A percentile compares a stretch with the other conserved stretches of the same genome.
These are phyloP conservation scores for Fistularia tabacaria DNA, from an alignment of 2,797 vertebrate species.

Conservation along the genomic window DNA sequence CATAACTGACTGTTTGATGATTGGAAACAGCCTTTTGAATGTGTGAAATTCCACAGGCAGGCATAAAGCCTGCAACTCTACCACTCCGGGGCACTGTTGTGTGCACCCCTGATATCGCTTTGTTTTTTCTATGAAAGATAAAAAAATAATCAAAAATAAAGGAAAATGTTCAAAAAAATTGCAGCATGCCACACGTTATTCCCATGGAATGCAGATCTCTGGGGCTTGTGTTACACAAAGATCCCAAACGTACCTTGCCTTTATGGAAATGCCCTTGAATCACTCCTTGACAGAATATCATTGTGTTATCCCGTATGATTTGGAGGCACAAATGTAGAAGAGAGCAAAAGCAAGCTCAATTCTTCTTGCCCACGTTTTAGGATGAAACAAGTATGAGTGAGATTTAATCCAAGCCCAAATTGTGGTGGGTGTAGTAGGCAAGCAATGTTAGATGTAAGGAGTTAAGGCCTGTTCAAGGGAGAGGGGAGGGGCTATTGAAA, in stretches of 20 bases:
- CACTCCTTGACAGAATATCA: conserved; percentile 22
- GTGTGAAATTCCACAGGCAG: neutral
- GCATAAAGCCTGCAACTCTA: conserved; percentile 24
- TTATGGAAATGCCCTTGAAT: conserved; percentile 39
- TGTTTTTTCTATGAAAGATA: neutral
- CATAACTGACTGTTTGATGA: neutral
- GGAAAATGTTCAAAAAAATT: conserved; percentile 11
- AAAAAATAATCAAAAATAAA: neutral
- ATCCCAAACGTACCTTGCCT: conserved; percentile 33
- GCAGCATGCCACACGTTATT: conserved; percentile 2
- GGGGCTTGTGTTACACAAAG: conserved; percentile 42
- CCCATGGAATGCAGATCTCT: conserved; percentile 27
- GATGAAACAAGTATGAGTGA: too few relatives aligned
- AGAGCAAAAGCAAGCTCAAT: conserved; percentile 19
- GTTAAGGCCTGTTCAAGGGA: conserved; percentile 8
- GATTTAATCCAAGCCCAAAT: conserved; percentile 7
- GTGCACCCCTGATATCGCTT: conserved; percentile 10
- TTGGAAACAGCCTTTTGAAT: too few relatives aligned
- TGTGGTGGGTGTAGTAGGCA: conserved; percentile 13
- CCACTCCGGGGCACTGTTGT: conserved; percentile 41
- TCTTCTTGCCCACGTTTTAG: too few relatives aligned
- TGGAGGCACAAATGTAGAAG: conserved; percentile 29
- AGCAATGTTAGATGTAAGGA: conserved; percentile 11
- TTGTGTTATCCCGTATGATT: conserved; percentile 38
- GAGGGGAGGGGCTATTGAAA: conserved; percentile 17